Evolutionary conservation across 2,113 vertebrate species (phyloP), one percentile per base, ranked within the genome.

Genomic region (Catharus bicknelli): DNA sequence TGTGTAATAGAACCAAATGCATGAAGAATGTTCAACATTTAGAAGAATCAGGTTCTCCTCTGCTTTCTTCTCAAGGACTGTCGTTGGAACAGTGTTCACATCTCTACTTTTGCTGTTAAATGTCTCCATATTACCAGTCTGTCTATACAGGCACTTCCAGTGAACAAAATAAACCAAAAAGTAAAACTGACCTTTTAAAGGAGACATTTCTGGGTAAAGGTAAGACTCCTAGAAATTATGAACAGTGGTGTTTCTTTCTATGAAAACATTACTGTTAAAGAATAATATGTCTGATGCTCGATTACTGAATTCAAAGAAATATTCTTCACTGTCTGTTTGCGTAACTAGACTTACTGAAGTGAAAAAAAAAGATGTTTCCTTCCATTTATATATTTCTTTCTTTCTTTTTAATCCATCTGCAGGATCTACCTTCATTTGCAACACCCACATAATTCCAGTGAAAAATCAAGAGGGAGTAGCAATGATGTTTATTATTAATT

Each of bases 401-500:
- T 62, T 62, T 76, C 47, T 63, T 69, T 80, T 76, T 74, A 59
- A 48, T 76, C 54, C 91, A 70, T 95, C 32, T 84, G 22, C 87
- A 99, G 99, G 99, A 18, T 98, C 99, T 34, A 98, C 99, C 90
- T 99, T 99, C 96, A 98, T 99, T 96, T 99, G 99, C 95, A 99
- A 98, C 94, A 99, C 98, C 94, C 99, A 99, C 95, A 97, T 99
- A 92, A 99, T 99, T 96, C 99, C 99, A 27, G 99, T 99, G 96
- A 99, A 99, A 97, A 99, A 99, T 57, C 99, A 99, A 97, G 99
- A 99, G 26, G 99, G 99, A 3, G 96, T 99, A 91, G 99, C 99
- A 83, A 99, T 99, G 98, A 99, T 99, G 99, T 99, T 99, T 95
- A 99, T 99, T 97, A 97, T 99, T 90, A 99, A 99, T 95, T 99